Evolutionary conservation across 2,888 invertebrate genomes (phyloP), one percentile per base, ranked within the genome.

Genomic region (Cerceris ruficornis): DNA sequence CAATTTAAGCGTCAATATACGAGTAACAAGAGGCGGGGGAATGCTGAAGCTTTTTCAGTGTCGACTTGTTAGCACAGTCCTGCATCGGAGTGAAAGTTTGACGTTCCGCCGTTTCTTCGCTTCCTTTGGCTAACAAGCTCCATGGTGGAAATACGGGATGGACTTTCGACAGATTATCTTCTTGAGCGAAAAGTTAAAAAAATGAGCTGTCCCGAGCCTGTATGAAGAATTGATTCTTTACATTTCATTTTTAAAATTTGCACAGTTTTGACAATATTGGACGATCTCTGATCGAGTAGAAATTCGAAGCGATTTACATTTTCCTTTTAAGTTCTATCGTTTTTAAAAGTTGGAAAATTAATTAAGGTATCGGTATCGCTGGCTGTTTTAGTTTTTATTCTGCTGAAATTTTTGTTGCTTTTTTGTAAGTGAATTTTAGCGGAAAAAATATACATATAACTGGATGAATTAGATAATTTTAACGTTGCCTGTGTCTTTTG

Each of bases 1-100:
- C 50, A 50, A 50, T 50, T 50, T 50, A n/a, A 50, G 6, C 55
- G 55, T 55, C 15, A 7, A 55, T 55, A 55, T 55, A 17, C 15
- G 42, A 41, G 58, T 75, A 71, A 66, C 65, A 60, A 75, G 61
- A 50, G 54, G 42, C 41, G n/a, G 49, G 49, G 54, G 49, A 59
- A 8, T 17, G 54, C 39, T 59, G 17, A 15, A 60, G 50, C 60
- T 60, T 70, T 69, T 64, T 64, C 65, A 42, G 49, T 39, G 55
- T 43, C 60, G 70, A 57, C 70, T 71, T 75, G 75, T 75, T 75
- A 66, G 71, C 55, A 42, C 42, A 41, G 65, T 15, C 62, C 65
- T 49, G 75, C 61, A 58, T 41, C 64, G 39, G 15, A 39, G 50
- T 57, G 55, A 70, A 75, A 68, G 50, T 76, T 73, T 28, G 62